Conservation (phyloP, 2,113 vertebrate species). For the Sinocyclocheilus anophthalmus region DNA sequence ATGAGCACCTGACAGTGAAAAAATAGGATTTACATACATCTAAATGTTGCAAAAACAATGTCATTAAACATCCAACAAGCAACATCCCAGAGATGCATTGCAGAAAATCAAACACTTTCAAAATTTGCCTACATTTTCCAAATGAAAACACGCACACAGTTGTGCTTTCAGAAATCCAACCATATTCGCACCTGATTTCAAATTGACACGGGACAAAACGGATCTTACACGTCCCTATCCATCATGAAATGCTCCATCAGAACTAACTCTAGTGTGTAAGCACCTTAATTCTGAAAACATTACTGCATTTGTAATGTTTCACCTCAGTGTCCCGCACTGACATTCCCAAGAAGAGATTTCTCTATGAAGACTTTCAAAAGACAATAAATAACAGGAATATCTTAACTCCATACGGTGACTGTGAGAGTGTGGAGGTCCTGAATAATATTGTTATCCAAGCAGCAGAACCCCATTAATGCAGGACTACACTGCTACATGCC, state of each 20-base stretch:
- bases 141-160: background rate
- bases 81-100: background rate
- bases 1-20: too few relatives aligned
- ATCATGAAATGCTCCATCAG: background rate
- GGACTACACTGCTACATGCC: background rate
- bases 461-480: conserved; percentile 18
- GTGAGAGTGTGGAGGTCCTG: background rate
- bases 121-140: background rate
- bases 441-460: background rate
- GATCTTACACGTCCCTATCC: background rate
- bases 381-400: background rate
- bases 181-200: background rate
- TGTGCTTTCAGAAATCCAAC: background rate
- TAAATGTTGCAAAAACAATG: background rate
- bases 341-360: background rate
- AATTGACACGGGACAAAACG: background rate
- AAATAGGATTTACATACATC: background rate
- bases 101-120: background rate
- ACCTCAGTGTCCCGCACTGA: background rate
- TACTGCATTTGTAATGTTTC: background rate
- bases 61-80: background rate
- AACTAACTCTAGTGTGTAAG: background rate
- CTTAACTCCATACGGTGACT: background rate
- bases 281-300: background rate
- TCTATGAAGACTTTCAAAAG: background rate